Evolutionary conservation across 2,888 invertebrate species (phyloP), one percentile per base, ranked within the genome.

Genomic region (Acanthococcus lagerstroemiae): DNA sequence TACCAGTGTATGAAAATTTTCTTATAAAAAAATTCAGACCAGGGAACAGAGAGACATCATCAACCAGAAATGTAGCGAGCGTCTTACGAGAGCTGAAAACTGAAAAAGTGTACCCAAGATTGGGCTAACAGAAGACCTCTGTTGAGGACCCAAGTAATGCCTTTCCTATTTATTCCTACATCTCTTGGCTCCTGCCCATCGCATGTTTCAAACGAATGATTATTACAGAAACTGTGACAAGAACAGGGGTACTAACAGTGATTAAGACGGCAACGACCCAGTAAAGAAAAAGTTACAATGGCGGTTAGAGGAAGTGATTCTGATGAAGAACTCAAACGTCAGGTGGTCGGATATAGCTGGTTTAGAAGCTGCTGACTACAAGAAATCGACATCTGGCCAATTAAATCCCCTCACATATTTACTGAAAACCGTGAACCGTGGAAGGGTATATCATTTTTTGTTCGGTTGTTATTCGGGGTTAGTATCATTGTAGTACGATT

Each of bases 261-360:
- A 92, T 72, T 89, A 88, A 71, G 91, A 91, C 73, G 86, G 86
- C 4, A 90, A 90, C 72, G 94, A 97, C 78, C 94, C 95, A 0
- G 96, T 96, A 73, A 95, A 91, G 78, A 99, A 97, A 78, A 97
- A 97, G 74, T 79, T 99, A 67, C 90, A 93, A 76, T 84, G 84
- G 48, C 90, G 93, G 78, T 78, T 97, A 27, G 91, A 93, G 78
- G 95, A 92, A 4, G 95, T 96, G 4, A 97, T 97, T 76, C 84
- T 99, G 0, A 91, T 96, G 70, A 97, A 97, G 76, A 97, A 94
- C 74, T 97, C 97, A 1, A 88, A 95, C 76, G 88, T 99, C 0
- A 90, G 92, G 73, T 99, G 99, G 99, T 88, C 88, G 67, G 99
- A 99, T 79, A 95, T 99, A 1, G 97, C 97, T 71, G 99, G 99